Evolutionary conservation across 1,140 invertebrate species (phyloP).

Genomic region (Zophobas morio): DNA sequence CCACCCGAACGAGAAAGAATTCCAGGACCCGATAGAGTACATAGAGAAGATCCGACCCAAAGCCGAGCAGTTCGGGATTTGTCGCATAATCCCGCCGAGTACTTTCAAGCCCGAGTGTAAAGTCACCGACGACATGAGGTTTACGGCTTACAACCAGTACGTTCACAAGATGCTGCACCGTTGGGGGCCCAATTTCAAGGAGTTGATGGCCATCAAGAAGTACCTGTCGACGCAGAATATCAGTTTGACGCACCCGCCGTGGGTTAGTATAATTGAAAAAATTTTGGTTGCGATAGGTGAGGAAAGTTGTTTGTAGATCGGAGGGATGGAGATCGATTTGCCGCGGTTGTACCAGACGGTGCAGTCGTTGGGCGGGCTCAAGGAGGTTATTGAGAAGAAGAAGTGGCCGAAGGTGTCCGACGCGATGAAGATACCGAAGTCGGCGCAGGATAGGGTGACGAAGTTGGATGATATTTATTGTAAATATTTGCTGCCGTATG

Average conservation of each 20-base stretch:
- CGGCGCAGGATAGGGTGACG: slow-evolving; percentile 85
- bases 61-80: slow-evolving; percentile 90
- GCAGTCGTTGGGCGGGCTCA: slow-evolving; percentile 88
- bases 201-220: slow-evolving; percentile 89
- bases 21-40: slow-evolving; percentile 91
- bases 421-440: slow-evolving; percentile 87
- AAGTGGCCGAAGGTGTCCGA: slow-evolving; percentile 93
- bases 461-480: slow-evolving; percentile 94
- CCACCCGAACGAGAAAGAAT: slow-evolving; percentile 84
- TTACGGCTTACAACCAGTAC: slow-evolving; percentile 91
- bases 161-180: slow-evolving; percentile 90
- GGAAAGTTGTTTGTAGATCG: slow-evolving; percentile 74
- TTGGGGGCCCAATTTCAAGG: slow-evolving; percentile 91
- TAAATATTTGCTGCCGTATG: slow-evolving; percentile 94
- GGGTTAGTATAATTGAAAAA: slow-evolving; percentile 70
- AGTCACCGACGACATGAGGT: slow-evolving; percentile 87
- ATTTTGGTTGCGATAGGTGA: neutral
- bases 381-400: slow-evolving; percentile 92
- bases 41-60: slow-evolving; percentile 86
- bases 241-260: slow-evolving; percentile 81
- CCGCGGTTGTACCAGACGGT: slow-evolving; percentile 89
- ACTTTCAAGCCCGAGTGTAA: slow-evolving; percentile 92
- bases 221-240: slow-evolving; percentile 87
- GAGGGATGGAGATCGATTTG: slow-evolving; percentile 92
- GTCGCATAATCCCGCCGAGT: slow-evolving; percentile 89